Percentiles rank a stretch among this genome's conserved stretches.
Evolutionary conservation across 2,113 vertebrate genomes (phyloP).

Genomic region (Herpailurus yagouaroundi): DNA sequence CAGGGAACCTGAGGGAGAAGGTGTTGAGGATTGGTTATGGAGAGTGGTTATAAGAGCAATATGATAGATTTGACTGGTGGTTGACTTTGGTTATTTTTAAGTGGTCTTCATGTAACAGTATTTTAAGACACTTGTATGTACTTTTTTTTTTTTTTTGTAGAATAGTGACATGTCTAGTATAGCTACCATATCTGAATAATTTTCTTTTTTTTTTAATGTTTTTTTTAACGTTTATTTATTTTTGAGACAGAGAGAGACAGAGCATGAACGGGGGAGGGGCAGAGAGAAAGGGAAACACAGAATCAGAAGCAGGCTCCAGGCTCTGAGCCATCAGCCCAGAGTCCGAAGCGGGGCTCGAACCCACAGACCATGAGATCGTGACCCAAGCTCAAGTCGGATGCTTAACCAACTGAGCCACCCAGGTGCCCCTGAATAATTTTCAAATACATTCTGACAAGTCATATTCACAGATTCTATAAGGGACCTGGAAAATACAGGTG

Average conservation of each 20-base stretch:
- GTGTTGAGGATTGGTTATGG: background rate
- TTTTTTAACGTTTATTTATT: too few relatives aligned
- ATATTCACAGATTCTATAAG: background rate
- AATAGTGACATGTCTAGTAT: background rate
- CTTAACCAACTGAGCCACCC: too few relatives aligned
- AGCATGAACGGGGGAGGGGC: too few relatives aligned
- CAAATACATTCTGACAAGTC: background rate
- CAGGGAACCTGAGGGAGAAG: background rate
- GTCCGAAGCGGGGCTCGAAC: too few relatives aligned
- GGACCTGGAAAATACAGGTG: background rate
- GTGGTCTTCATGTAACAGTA: background rate
- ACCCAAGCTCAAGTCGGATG: too few relatives aligned
- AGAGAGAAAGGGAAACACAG: too few relatives aligned
- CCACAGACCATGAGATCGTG: too few relatives aligned
- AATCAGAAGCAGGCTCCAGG: too few relatives aligned
- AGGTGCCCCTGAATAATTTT: background rate
- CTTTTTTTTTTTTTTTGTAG: conserved; percentile 9
- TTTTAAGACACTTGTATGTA: background rate
- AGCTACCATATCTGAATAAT: background rate
- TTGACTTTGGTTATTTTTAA: background rate
- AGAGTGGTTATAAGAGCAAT: background rate
- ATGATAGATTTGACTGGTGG: background rate
- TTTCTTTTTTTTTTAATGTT: background rate
- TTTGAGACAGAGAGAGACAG: too few relatives aligned
- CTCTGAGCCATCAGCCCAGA: too few relatives aligned